Evolutionary conservation across 2,888 invertebrate genomes (phyloP), one percentile per base, ranked within the genome.

Genomic region (Muscina levida): DNA sequence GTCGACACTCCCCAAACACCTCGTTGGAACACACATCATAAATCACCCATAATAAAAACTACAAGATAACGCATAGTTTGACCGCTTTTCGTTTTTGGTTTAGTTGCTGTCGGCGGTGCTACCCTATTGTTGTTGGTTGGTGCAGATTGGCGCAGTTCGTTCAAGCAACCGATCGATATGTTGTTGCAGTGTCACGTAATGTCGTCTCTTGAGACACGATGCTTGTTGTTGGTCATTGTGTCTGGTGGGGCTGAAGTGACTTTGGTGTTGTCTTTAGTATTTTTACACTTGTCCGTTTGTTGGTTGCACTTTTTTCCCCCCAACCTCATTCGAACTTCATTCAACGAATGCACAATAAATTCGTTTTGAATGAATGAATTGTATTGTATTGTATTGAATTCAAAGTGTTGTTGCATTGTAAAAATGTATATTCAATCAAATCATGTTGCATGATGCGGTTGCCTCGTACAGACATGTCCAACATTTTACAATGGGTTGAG

Each of bases 171-270:
- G 22, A 62, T 42, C 39, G 62, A 62, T 42, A 19, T 19, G 19
- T 72, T 75, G 77, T 72, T 77, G 77, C 77, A 77, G 71, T 81
- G 81, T 77, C 81, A 81, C 81, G 77, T 77, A 77, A 77, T 77
- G 74, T 65, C 71, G 72, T 57, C 65, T 56, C 65, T 56, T 53
- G 59, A 42, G 62, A 62, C 39, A 19, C 39, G 19, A 39, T 39
- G 11, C 22, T 22, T 42, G 62, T 2, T 22, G 42, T 42, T 42
- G 62, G 4, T 62, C 42, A 22, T 42, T 62, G 15, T 67, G 26
- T 51, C 66, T 26, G 48, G 1, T 70, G 62, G 62, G 68, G 51
- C 51, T 51, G 24, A n/a, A n/a, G n/a, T n/a, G n/a, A n/a, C n/a
- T n/a, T n/a, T 53, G 65, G 13, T 17, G 72, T 66, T 67, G 66